Conservation (phyloP, 2,888 invertebrate genomes). For the Mesorhabditis sp. region DNA sequence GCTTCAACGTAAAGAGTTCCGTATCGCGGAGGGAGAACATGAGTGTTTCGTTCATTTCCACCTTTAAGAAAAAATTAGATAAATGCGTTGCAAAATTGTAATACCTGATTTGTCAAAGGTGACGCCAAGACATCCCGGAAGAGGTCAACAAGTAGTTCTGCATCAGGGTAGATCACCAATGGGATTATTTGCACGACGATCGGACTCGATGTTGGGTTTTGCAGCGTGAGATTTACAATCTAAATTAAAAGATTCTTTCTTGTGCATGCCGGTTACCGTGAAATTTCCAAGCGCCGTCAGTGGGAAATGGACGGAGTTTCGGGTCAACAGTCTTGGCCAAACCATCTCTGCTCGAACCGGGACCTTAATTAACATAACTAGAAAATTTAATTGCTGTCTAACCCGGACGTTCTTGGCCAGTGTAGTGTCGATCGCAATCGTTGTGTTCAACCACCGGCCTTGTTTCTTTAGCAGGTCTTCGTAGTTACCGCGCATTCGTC, state of each 20-base stretch:
- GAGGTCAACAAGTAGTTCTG: constrained; percentile 63
- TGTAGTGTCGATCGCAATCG: constrained; percentile 74
- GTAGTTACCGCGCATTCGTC: constrained; percentile 65
- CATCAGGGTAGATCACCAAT: constrained; percentile 71
- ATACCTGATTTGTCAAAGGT: constrained; percentile 26
- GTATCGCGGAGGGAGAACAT: constrained; percentile 61
- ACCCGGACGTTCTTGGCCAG: constrained; percentile 67
- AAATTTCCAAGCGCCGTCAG: constrained; percentile 74
- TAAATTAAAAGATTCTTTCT: constrained; percentile 31
- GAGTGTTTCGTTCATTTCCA: constrained; percentile 61
- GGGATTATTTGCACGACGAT: constrained; percentile 70
- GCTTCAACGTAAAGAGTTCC: constrained; percentile 53
- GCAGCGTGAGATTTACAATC: constrained; percentile 69
- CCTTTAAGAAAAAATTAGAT: constrained; percentile 14
- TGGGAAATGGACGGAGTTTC: constrained; percentile 68
- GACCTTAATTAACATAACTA: constrained; percentile 60
- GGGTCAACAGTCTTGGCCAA: constrained; percentile 67
- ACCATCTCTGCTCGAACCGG: constrained; percentile 69
- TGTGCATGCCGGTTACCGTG: constrained; percentile 59
- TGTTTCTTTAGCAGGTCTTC: constrained; percentile 52
- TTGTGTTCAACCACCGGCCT: constrained; percentile 66
- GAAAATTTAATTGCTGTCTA: neutral
- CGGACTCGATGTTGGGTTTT: constrained; percentile 72
- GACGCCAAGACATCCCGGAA: constrained; percentile 42
- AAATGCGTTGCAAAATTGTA: constrained; percentile 26